Evolutionary conservation across 92 coral and sea anemone species (phyloP).

Genomic region (Chrysogorgia sp.): DNA sequence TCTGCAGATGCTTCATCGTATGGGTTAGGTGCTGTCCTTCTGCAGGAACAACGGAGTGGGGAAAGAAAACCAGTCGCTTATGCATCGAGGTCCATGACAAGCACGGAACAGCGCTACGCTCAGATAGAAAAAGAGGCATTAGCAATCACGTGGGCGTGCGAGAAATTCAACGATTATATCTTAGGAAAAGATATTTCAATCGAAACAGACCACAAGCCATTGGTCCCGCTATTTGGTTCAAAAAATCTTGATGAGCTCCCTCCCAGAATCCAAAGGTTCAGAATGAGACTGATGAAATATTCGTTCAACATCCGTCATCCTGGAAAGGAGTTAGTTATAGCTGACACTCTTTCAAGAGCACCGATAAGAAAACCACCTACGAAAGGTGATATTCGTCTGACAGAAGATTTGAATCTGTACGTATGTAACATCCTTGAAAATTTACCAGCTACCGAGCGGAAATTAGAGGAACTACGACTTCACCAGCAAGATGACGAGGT

Average conservation of each 20-base stretch:
- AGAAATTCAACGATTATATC: conserved; percentile 52
- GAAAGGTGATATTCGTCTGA: conserved; percentile 41
- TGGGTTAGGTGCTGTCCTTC: too few relatives aligned
- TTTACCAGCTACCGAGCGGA: too few relatives aligned
- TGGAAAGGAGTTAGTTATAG: conserved; percentile 52
- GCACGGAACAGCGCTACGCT: not conserved
- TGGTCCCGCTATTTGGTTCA: conserved; percentile 55
- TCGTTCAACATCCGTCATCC: too few relatives aligned
- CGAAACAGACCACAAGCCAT: conserved; percentile 67
- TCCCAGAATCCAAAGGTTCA: conserved; percentile 59
- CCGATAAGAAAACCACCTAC: conserved; percentile 45
- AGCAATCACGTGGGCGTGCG: not conserved
- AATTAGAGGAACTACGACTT: conserved; percentile 45
- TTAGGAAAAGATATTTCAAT: conserved; percentile 49
- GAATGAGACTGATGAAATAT: too few relatives aligned
- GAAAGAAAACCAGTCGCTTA: conserved; percentile 14
- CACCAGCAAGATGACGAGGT: conserved; percentile 58
- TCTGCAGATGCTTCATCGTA: too few relatives aligned
- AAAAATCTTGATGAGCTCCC: conserved; percentile 54
- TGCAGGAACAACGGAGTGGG: too few relatives aligned
- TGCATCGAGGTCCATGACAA: conserved; percentile 28
- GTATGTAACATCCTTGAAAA: conserved; percentile 49
- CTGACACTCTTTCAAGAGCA: conserved; percentile 61
- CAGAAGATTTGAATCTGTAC: conserved; percentile 52
- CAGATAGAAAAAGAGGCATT: conserved; percentile 1